Base-by-base conservation (phyloP, 2,797 vertebrate genomes). In the Myotis findleyi region DNA sequence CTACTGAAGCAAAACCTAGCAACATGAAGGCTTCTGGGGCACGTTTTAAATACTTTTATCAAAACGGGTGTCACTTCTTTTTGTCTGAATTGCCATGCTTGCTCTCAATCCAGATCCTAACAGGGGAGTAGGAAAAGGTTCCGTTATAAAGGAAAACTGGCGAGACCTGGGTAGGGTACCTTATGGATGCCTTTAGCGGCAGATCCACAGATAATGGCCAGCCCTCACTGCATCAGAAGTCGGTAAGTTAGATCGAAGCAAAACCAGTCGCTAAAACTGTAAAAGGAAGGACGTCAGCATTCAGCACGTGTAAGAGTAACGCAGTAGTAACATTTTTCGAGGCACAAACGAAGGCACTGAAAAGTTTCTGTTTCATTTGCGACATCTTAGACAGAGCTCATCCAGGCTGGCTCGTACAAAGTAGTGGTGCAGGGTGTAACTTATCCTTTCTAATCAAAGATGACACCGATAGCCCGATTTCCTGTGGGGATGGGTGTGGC, bases 401-500 rank as follows among this genome's bases (percentile, higher is more conserved):
- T 72, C 47, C 79, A 91, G 71, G 66, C 68, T 71, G 68, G 2
- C 49, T 79, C 75, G 49, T 33, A 92, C 66, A 18, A 64, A 71
- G 57, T 3, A 59, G 82, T 30, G 41, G 66, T 71, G 84, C 66
- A 44, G 92, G 83, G 87, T 93, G 89, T 87, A 95, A 93, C 95
- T 95, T 95, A 96, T 95, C 95, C 96, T 95, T 91, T 75, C 87
- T 55, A 87, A 97, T 96, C 97, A 93, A 72, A 97, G 96, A 94
- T 87, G 87, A 94, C 96, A 96, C 84, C 5, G 95, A 96, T 84
- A 83, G 80, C 92, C 89, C 92, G 55, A 92, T 68, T 97, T 97
- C 96, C 97, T 84, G 97, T 86, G 95, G 94, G 93, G 91, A 82
- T 82, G 97, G 97, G 97, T 96, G 97, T 97, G 96, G 96, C 33